These are phyloP conservation scores for Chaetodon auriga DNA, from an alignment of 2,113 vertebrate genomes.

Conservation along the genomic window DNA sequence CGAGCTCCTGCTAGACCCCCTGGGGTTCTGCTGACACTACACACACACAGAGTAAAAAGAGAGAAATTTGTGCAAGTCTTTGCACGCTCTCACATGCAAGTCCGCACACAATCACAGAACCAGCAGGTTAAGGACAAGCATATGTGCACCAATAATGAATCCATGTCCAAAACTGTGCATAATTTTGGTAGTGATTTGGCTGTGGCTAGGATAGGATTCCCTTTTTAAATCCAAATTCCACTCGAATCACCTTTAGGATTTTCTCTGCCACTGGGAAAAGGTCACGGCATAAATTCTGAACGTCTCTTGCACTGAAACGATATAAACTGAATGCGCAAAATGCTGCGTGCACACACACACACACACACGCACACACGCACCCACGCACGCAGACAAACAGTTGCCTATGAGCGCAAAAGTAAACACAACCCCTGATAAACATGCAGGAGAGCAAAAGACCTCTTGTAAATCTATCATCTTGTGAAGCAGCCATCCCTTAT, in stretches of 20 bases:
- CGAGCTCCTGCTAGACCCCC: conserved; percentile 59
- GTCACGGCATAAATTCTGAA: conserved; percentile 40
- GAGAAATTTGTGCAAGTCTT: not conserved
- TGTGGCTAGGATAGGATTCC: conserved; percentile 22
- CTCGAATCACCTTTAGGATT: conserved; percentile 23
- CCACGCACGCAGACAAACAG: conserved; percentile 13
- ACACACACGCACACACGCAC: not conserved
- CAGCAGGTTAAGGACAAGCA: conserved; percentile 24
- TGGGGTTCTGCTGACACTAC: conserved; percentile 59
- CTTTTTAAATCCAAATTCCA: conserved; percentile 34
- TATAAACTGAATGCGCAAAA: conserved; percentile 25
- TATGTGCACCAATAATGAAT: conserved; percentile 23
- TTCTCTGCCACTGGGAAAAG: conserved; percentile 44
- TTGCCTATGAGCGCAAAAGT: not conserved
- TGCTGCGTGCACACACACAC: not conserved
- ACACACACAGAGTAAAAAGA: not conserved
- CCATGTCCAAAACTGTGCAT: conserved; percentile 22
- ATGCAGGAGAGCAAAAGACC: conserved; percentile 46
- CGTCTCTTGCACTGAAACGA: not conserved
- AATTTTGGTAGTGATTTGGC: conserved; percentile 22
- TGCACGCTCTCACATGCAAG: not conserved
- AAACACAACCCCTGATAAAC: conserved; percentile 52
- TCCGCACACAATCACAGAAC: conserved; percentile 5
- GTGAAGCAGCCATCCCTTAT: conserved; percentile 28
- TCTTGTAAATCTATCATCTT: conserved; percentile 51